Conservation (phyloP, 2,113 vertebrate genomes). For the Oenanthe oenanthe region DNA sequence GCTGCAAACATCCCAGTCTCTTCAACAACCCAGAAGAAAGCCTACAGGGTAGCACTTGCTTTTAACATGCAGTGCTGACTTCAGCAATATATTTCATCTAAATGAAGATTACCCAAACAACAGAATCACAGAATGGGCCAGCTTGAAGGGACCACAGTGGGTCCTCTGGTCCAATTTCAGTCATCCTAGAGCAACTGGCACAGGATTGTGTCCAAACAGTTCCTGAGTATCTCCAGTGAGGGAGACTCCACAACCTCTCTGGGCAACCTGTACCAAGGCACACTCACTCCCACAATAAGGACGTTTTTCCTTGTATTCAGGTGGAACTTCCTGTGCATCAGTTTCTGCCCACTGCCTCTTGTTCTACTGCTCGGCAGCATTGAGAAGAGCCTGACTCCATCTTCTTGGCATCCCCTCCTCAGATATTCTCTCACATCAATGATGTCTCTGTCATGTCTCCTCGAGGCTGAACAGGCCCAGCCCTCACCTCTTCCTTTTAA, state of each 20-base stretch:
- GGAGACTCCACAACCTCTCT: not conserved
- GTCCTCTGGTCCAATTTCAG: not conserved
- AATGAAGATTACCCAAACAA: not conserved
- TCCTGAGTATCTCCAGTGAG: not conserved
- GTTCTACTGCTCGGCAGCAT: not conserved
- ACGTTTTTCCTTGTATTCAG: not conserved
- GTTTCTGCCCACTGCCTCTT: not conserved
- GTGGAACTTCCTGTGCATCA: not conserved
- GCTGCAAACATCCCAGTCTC: rapidly evolving
- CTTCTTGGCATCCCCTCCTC: too few relatives aligned
- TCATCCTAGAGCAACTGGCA: not conserved
- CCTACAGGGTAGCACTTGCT: rapidly evolving
- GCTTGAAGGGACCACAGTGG: not conserved
- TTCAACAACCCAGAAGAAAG: not conserved
- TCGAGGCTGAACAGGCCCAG: not conserved
- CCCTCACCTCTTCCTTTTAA: not conserved
- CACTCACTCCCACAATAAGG: not conserved
- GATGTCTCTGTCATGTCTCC: not conserved
- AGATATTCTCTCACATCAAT: too few relatives aligned
- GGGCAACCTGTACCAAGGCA: not conserved
- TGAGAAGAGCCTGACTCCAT: not conserved
- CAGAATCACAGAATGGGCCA: not conserved
- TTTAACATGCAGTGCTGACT: rapidly evolving
- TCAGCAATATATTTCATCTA: rapidly evolving
- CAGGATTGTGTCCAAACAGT: not conserved